Base-by-base conservation (phyloP, 2,113 vertebrate genomes). In the Corythaixoides concolor region DNA sequence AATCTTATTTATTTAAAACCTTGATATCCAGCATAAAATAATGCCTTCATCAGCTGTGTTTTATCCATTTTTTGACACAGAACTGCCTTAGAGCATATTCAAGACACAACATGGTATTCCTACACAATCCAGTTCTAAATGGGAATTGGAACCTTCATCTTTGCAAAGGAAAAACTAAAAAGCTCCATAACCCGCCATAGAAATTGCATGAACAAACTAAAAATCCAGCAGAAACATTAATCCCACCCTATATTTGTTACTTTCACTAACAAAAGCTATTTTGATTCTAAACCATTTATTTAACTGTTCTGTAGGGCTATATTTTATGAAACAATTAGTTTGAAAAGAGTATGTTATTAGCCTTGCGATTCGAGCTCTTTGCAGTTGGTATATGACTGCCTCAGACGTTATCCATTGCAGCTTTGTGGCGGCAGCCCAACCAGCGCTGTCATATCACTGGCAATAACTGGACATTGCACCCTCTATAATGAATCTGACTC, bases 151-250 rank as follows among this genome's bases (percentile, higher is more conserved):
- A 86, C 83, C 70, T 37, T 88, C 28, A 32, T 63, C 37, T 80
- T 59, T 78, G 20, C 5, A 8, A 89, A 76, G 59, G 10, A 84
- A 66, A 72, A 50, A 53, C 23, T 55, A 64, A 89, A 85, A 85
- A 68, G 24, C 12, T 28, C 64, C 1, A 4, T 37, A 85, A 75
- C 22, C 20, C 1, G 4, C n/a, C 11, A 49, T 1, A 80, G 64
- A 82, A 91, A 47, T 49, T 88, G 5, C 43, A 83, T 1, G 41
- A 85, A 73, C 13, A 79, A 95, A 67, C 4, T 27, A 67, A 79
- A 96, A 82, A 53, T 58, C 30, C 53, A 67, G 45, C 12, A 81
- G 69, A 92, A 92, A 86, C 55, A 63, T 27, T 55, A 77, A 52
- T 67, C 13, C 6, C 26, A 64, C 6, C 12, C 20, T 33, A 8